Evolutionary conservation across 53 echinoderm and acorn worm species (phyloP).

Genomic region (Paelopatides confundens): DNA sequence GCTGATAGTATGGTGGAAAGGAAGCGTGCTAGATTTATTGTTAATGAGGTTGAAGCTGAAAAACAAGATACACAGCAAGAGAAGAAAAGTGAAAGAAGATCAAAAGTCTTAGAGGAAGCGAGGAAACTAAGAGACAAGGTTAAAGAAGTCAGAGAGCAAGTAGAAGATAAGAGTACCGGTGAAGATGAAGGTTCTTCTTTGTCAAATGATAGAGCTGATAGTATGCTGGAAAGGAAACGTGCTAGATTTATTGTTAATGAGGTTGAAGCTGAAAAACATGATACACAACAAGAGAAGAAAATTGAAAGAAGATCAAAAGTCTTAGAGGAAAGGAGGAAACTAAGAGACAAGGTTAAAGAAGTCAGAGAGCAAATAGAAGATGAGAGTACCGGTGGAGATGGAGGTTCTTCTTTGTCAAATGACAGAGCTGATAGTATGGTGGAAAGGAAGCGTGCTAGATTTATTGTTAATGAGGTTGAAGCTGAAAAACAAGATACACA

Average conservation of each 20-base stretch:
- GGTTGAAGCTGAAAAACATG: neutral
- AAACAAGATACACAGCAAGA: neutral
- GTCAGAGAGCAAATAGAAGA: too few relatives aligned
- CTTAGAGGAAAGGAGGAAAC: too few relatives aligned
- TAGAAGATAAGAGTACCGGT: constrained; percentile 1
- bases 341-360: too few relatives aligned
- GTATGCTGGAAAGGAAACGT: neutral
- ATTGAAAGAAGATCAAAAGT: too few relatives aligned
- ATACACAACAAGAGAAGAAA: too few relatives aligned
- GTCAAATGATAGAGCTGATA: neutral
- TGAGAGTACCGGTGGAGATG: neutral
- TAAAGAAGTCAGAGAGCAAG: neutral
- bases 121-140: neutral
- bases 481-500: neutral
- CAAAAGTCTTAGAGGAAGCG: neutral
- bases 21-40: neutral
- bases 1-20: neutral
- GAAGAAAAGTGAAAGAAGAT: too few relatives aligned
- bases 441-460: too few relatives aligned
- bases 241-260: neutral
- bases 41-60: neutral
- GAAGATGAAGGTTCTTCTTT: neutral
- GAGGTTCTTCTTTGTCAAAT: neutral
- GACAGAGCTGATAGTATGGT: too few relatives aligned
- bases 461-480: too few relatives aligned